phyloP scores from a whole-genome alignment of 2,797 vertebrate genomes.

The Halcyon badia region DNA sequence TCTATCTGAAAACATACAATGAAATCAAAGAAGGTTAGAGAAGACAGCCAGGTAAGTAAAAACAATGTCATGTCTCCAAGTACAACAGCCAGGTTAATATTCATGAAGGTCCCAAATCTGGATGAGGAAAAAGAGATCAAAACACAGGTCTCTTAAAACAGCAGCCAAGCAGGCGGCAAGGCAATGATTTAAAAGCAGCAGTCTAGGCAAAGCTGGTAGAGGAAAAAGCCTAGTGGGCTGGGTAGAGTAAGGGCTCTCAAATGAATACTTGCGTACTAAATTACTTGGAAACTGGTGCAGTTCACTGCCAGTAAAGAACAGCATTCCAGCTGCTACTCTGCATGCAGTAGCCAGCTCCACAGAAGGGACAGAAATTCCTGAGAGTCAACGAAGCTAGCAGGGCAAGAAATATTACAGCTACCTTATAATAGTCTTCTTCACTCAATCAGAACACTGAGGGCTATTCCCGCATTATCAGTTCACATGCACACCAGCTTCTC shows the following conservation, averaged over 20 bases:
- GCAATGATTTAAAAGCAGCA: neutral
- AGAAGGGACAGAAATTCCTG: neutral
- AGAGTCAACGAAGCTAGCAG: neutral
- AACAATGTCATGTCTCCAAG: neutral
- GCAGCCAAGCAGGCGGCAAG: neutral
- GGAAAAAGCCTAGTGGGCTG: neutral
- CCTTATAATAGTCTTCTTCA: neutral
- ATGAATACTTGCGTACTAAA: neutral
- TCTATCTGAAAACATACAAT: neutral
- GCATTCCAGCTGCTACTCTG: neutral
- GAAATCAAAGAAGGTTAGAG: neutral
- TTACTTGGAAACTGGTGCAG: neutral
- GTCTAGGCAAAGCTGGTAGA: neutral
- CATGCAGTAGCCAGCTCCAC: fast-evolving
- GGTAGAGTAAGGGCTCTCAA: neutral
- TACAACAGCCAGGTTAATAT: neutral
- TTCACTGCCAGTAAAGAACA: neutral
- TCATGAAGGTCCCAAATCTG: neutral
- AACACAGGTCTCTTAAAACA: neutral
- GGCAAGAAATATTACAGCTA: neutral
- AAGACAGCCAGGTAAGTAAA: neutral
- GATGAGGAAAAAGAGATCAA: neutral
- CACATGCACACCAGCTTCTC: neutral
- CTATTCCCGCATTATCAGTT: neutral
- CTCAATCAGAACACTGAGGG: neutral